Base-by-base conservation (phyloP, 2,888 invertebrate genomes). In the Gasteruption jaculator region DNA sequence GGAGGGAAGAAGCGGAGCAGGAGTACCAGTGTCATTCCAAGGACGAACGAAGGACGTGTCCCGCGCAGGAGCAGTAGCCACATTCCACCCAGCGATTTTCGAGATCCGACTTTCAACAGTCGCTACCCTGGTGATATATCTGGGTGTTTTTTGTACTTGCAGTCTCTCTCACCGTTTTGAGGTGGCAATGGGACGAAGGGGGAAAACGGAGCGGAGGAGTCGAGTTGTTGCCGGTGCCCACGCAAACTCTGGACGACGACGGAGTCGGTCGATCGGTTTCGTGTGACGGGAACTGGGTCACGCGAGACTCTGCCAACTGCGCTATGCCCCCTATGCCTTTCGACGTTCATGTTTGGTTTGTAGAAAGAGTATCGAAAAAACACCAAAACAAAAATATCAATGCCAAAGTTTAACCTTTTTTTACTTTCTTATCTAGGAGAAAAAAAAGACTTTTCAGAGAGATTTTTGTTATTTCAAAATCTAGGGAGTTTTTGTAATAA, bases 101-200 rank as follows among this genome's bases (percentile, higher is more conserved):
- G 40, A 38, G 18, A 30, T 39, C 34, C 22, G 25, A 30, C 43
- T 21, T 19, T 37, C 10, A 8, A 15, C 11, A 18, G 46, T 51
- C 54, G 52, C 42, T 61, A 53, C 50, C 47, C 49, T 43, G 52
- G 53, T 54, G 60, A 61, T 66, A 61, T 58, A 66, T 62, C 55
- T 55, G 55, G 62, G 47, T 65, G 53, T 65, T 67, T 67, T 66
- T 66, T n/a, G n/a, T 66, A 65, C 52, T 68, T 67, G 55, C 66
- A 67, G 66, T 67, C 65, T n/a, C n/a, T n/a, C n/a, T 60, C 60
- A 45, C 58, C 60, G 56, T 6, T 62, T 65, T 65, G 65, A 62
- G 61, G 63, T 65, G 67, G 57, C 58, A 58, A 58, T 56, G 59
- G 60, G 53, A 42, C 36, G 36, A 45, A 49, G 38, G 42, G 46